Evolutionary conservation across 2,113 vertebrate species (phyloP), one percentile per base, ranked within the genome.

Genomic region (Chamaetylas fuelleborni): DNA sequence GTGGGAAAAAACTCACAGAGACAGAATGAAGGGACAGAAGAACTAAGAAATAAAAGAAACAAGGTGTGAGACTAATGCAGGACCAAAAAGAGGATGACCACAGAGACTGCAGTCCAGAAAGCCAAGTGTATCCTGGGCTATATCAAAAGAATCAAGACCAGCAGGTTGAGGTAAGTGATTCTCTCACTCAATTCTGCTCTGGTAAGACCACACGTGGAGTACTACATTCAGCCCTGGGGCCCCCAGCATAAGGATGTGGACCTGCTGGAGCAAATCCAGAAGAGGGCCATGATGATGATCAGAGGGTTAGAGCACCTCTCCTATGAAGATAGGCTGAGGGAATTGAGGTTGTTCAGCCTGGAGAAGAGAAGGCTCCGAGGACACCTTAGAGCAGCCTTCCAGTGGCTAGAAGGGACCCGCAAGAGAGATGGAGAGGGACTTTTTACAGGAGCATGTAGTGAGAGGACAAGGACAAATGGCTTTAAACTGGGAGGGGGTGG

Each of bases 391-490:
- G 38, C 12, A 8, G 13, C 23, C 23, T 51, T 38, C 12, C 28
- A 45, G 23, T 19, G 13, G 8, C n/a, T 19, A n/a, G 53, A 78
- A 0, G 0, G 9, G 28, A 69, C 33, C 45, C 1, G 0, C 31
- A 60, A 28, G 22, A 60, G 33, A 53, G 62, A 12, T 33, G 18
- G 26, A 69, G 47, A 42, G 12, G 10, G 19, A n/a, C 25, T 31
- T 62, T 23, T 28, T 61, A 54, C 31, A 76, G 14, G 47, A 22
- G 22, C 25, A 34, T 19, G 22, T n/a, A 50, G 60, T 11, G 14
- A 62, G 0, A 61, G 40, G 5, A 54, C 18, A 69, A 67, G 24
- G 70, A 31, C 3, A 19, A 62, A 19, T 42, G 8, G 26, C 23
- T 90, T 83, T 50, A 14, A 76, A 77, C 26, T 33, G n/a, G 23